Conservation (phyloP, 2,797 vertebrate genomes). For the Enteromius anoplus region DNA sequence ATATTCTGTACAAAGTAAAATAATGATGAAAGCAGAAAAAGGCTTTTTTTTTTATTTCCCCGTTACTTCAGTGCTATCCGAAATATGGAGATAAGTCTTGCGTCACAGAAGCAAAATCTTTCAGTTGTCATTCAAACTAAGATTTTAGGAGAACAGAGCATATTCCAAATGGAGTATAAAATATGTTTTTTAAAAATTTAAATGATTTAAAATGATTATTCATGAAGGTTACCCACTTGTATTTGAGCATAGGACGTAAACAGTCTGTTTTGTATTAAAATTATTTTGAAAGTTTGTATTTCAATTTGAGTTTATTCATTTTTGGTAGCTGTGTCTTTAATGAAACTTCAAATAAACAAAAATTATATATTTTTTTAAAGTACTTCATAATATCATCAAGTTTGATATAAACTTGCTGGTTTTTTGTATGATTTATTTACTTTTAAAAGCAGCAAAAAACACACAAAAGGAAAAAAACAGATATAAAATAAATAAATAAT, state of each 20-base stretch:
- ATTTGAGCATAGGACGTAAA: neutral
- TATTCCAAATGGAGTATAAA: neutral
- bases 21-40: neutral
- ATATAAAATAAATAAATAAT: neutral
- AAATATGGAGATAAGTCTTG: conserved; percentile 28
- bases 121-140: conserved; percentile 12
- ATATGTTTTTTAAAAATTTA: neutral
- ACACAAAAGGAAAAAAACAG: neutral
- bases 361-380: neutral
- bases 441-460: neutral
- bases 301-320: neutral
- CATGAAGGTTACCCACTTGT: neutral
- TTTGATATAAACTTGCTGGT: conserved; percentile 14
- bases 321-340: neutral
- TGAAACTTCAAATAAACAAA: neutral
- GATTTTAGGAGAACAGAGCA: neutral
- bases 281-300: too few species aligned
- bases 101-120: conserved; percentile 7
- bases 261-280: neutral
- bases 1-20: neutral
- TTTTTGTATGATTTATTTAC: conserved; percentile 1
- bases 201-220: neutral
- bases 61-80: neutral
- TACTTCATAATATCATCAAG: neutral
- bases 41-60: neutral